Evolutionary conservation across 35 echinoderm and acorn worm genomes (phyloP).

Genomic region (Holothuria glaberrima): DNA sequence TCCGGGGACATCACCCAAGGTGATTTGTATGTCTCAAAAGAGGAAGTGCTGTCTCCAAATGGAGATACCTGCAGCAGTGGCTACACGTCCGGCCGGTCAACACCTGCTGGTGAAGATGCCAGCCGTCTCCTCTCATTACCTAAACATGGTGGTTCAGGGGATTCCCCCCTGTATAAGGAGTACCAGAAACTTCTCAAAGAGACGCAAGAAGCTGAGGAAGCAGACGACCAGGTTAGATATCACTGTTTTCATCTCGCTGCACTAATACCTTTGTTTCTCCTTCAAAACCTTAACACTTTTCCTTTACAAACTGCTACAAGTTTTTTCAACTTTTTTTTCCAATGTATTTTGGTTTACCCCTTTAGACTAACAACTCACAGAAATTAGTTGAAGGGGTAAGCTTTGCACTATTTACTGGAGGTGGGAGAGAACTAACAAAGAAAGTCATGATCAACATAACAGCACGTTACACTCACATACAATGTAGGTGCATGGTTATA

Average conservation of each 20-base stretch:
- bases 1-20: background rate
- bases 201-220: background rate
- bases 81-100: conserved; percentile 67
- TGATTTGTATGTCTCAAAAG: background rate
- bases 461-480: too few species aligned
- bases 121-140: conserved; percentile 24
- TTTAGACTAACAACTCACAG: too few species aligned
- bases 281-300: conserved; percentile 18
- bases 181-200: conserved; percentile 71
- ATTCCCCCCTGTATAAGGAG: conserved; percentile 65
- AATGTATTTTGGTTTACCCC: too few species aligned
- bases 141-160: conserved; percentile 13
- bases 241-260: conserved; percentile 8
- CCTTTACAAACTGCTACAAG: conserved; percentile 8
- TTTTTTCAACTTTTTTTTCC: too few species aligned
- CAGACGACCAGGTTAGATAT: conserved; percentile 49
- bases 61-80: conserved; percentile 57
- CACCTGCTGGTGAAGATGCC: conserved; percentile 57
- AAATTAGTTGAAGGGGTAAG: too few species aligned
- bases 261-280: background rate
- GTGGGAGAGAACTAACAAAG: too few species aligned
- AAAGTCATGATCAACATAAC: too few species aligned
- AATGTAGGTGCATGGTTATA: too few species aligned
- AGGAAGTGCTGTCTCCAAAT: conserved; percentile 46
- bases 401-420: too few species aligned